Base-by-base conservation (phyloP, 37 sponge, comb jelly and placozoan genomes). In the Agelas oroides region DNA sequence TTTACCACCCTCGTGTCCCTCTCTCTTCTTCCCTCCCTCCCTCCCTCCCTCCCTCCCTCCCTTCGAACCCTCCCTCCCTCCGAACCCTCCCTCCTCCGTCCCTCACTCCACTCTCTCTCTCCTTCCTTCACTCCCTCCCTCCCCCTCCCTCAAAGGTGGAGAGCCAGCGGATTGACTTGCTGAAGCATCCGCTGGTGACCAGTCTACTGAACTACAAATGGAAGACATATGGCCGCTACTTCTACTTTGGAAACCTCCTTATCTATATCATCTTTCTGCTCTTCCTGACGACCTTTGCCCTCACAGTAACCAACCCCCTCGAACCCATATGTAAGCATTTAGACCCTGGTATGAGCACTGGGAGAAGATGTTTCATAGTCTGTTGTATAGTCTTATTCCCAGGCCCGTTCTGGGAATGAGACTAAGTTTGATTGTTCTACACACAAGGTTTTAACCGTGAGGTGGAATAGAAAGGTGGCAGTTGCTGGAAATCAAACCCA, bases 131-230 rank as follows among this genome's bases (percentile, higher is more conserved):
- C n/a, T 15, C 28, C 5, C 56, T 41, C 27, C 30, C 12, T 18
- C 30, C 41, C 74, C 39, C 55, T 41, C 24, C 28, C 24, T 40
- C n/a, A n/a, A 31, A 73, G 73, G 80, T 79, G 11, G 54, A 65
- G 21, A 70, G 71, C 37, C 40, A 71, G 20, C 64, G 73, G 3
- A 81, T 64, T 20, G 88, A 93, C 56, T 89, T 98, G 1, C 94
- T 98, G 52, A 88, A 71, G 24, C 98, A 98, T 66, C 96, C 98
- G 16, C 86, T 98, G 15, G 96, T 95, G 57, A 75, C 86, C 54
- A 91, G 85, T 57, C 83, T 98, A 65, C 88, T 99, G 40, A 39
- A 83, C 65, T 70, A 84, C 71, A 95, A 95, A 88, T 99, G 99
- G 99, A 79, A 41, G 27, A 67, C 46, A 11, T 97, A 84, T 57